phyloP scores from a whole-genome alignment of 2,888 invertebrate species.

The Flabesymbios commensalis region DNA sequence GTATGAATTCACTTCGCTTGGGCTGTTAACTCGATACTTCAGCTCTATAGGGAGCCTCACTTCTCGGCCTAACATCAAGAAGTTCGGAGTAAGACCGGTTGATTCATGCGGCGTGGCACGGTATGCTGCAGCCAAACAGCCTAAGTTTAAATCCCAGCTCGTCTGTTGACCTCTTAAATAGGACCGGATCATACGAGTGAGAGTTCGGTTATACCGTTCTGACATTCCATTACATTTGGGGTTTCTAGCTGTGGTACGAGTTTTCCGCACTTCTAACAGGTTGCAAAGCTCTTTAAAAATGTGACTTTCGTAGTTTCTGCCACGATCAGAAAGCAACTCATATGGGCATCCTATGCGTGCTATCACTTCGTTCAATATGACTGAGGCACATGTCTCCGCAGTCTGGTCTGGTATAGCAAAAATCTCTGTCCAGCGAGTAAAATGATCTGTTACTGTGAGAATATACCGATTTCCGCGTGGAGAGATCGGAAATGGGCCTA shows the following conservation, averaged over 20 bases:
- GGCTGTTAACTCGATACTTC: constrained; percentile 3
- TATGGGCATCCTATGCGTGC: constrained; percentile 23
- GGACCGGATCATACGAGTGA: constrained; percentile 24
- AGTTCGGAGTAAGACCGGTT: constrained; percentile 27
- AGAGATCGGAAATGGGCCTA: constrained; percentile 33
- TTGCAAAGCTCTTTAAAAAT: constrained; percentile 29
- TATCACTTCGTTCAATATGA: constrained; percentile 30
- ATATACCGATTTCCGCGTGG: constrained; percentile 31
- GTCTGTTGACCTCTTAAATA: constrained; percentile 17
- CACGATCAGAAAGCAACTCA: constrained; percentile 34
- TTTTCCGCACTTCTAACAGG: constrained; percentile 29
- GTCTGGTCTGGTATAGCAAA: constrained; percentile 18
- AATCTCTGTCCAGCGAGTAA: constrained; percentile 30
- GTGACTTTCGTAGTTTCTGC: constrained; percentile 31
- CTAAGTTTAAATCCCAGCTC: constrained; percentile 34
- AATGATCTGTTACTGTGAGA: constrained; percentile 33
- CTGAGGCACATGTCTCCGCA: constrained; percentile 30
- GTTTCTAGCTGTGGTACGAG: constrained; percentile 28
- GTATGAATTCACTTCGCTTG: not conserved
- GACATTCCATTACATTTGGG: constrained; percentile 31
- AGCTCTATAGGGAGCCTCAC: constrained; percentile 29
- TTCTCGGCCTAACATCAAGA: constrained; percentile 30
- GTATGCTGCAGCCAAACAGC: constrained; percentile 29
- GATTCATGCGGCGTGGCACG: constrained; percentile 21
- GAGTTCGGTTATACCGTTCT: constrained; percentile 31